Evolutionary conservation across 2,888 invertebrate species (phyloP).

Genomic region (Papilio demoleus): DNA sequence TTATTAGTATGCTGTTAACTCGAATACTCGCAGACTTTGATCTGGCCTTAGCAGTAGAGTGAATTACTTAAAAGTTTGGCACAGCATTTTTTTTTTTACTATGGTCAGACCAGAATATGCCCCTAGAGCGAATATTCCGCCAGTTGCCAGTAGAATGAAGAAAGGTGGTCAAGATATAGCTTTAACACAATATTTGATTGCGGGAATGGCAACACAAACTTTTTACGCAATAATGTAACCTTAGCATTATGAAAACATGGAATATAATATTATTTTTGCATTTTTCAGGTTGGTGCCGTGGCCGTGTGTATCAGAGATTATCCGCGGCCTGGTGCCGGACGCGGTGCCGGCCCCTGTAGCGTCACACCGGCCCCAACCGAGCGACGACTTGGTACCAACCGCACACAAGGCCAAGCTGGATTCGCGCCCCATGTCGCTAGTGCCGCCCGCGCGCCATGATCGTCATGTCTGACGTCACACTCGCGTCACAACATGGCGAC

Average conservation of each 20-base stretch:
- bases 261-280: not conserved
- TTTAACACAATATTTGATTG: too few relatives aligned
- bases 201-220: too few relatives aligned
- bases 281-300: conserved; percentile 88
- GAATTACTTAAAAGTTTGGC: too few relatives aligned
- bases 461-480: conserved; percentile 57
- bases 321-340: conserved; percentile 87
- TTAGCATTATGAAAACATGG: not conserved
- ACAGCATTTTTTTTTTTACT: too few relatives aligned
- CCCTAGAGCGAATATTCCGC: too few relatives aligned
- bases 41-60: too few relatives aligned
- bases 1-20: too few relatives aligned
- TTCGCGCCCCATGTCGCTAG: conserved; percentile 67
- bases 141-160: too few relatives aligned
- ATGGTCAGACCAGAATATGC: too few relatives aligned
- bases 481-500: conserved; percentile 11
- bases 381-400: conserved; percentile 2
- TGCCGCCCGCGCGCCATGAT: conserved; percentile 72
- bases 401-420: conserved; percentile 53
- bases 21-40: too few relatives aligned
- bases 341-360: conserved; percentile 79
- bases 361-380: conserved; percentile 26
- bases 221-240: too few relatives aligned
- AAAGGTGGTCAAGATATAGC: too few relatives aligned
- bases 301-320: conserved; percentile 86